A percentile compares a stretch with the other conserved stretches of the same genome.
Evolutionary conservation across 2,888 invertebrate genomes (phyloP).

Genomic region (Cerastis leucographa): DNA sequence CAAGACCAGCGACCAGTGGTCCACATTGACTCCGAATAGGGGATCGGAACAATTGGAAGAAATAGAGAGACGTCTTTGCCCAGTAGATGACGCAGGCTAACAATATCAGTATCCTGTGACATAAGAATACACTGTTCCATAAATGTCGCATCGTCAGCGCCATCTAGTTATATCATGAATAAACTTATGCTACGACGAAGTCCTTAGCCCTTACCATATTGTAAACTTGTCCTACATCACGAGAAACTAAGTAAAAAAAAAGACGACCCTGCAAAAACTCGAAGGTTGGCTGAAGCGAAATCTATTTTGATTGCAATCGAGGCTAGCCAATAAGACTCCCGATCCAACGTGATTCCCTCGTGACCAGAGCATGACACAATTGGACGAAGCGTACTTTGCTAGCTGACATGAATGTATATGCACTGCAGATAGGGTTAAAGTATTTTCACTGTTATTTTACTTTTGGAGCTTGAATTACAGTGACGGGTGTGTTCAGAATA

Average conservation of each 20-base stretch:
- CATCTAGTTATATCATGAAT: conserved; percentile 24
- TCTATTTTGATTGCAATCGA: conserved; percentile 46
- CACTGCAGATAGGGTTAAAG: conserved; percentile 14
- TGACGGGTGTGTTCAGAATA: neutral
- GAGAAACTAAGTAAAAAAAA: neutral
- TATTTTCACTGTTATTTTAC: neutral
- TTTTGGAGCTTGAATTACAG: neutral
- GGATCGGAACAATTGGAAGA: too few relatives aligned
- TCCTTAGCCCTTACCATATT: neutral
- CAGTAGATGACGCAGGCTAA: too few relatives aligned
- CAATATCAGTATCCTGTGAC: neutral
- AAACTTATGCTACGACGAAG: neutral
- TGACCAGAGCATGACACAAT: conserved; percentile 42
- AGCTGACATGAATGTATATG: conserved; percentile 7
- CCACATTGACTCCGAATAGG: too few relatives aligned
- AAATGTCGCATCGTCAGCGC: conserved; percentile 33
- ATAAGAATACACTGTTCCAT: neutral
- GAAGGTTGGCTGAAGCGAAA: conserved; percentile 12
- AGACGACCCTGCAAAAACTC: neutral
- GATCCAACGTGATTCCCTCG: conserved; percentile 49
- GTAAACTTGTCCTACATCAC: neutral
- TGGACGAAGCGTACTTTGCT: conserved; percentile 31
- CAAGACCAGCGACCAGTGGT: too few relatives aligned
- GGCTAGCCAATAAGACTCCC: conserved; percentile 41
- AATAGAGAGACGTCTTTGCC: too few relatives aligned